Evolutionary conservation across 2,888 invertebrate species (phyloP).

Genomic region (Thyatira batis): DNA sequence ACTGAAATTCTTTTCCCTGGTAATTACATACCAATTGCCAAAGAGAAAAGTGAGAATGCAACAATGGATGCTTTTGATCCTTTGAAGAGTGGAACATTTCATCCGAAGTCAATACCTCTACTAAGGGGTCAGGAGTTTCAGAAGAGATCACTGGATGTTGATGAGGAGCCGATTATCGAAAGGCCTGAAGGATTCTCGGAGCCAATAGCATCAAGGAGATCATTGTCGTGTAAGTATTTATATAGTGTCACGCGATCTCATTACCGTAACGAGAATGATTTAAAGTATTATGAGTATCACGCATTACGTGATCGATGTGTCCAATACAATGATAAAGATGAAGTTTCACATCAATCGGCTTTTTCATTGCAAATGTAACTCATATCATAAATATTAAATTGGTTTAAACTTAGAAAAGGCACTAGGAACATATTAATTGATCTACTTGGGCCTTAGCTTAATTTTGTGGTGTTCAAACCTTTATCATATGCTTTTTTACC

Average conservation of each 20-base stretch:
- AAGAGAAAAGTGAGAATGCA: conserved; percentile 62
- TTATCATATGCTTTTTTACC: too few relatives aligned
- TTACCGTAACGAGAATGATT: background rate
- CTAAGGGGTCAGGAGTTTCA: conserved; percentile 59
- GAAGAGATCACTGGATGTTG: conserved; percentile 58
- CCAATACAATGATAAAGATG: background rate
- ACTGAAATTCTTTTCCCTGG: conserved; percentile 73
- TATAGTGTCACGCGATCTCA: background rate
- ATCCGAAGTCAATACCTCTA: conserved; percentile 67
- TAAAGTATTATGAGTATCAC: background rate
- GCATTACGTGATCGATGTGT: background rate
- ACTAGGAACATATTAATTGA: too few relatives aligned
- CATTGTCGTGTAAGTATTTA: conserved; percentile 65
- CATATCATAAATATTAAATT: background rate
- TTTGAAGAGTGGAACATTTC: conserved; percentile 41
- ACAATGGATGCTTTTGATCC: background rate
- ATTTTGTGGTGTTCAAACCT: too few relatives aligned
- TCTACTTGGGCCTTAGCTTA: too few relatives aligned
- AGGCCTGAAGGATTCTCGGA: conserved; percentile 59
- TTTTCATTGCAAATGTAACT: background rate
- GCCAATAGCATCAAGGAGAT: conserved; percentile 62
- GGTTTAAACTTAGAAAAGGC: background rate
- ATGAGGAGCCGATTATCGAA: conserved; percentile 57
- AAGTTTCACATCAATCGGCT: background rate
- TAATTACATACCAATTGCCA: conserved; percentile 76